phyloP scores from a whole-genome alignment of 1,140 invertebrate genomes.

The Coenobita brevimanus region DNA sequence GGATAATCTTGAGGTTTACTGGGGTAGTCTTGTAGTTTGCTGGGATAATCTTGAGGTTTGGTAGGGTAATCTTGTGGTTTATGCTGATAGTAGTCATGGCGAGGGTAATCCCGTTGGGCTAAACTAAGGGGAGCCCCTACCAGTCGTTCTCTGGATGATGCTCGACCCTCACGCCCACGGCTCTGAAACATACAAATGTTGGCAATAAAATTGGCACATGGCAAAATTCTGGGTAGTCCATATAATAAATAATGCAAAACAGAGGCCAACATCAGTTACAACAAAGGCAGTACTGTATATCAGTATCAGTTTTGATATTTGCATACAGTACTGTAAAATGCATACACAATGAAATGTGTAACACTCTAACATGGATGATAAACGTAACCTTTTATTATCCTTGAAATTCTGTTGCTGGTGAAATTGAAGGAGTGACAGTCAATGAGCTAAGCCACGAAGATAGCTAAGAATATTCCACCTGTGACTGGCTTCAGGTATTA shows the following conservation, averaged over 20 bases:
- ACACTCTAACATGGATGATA: too few relatives aligned
- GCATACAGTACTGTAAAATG: too few relatives aligned
- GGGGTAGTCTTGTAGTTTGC: conserved; percentile 54
- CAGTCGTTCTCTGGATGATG: conserved; percentile 46
- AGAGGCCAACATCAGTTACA: not conserved
- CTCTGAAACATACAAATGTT: not conserved
- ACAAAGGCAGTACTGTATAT: too few relatives aligned
- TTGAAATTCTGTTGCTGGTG: too few relatives aligned
- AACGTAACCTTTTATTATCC: too few relatives aligned
- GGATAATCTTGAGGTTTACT: conserved; percentile 64
- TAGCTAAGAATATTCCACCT: too few relatives aligned
- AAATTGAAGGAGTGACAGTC: too few relatives aligned
- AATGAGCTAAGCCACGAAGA: too few relatives aligned
- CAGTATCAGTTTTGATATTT: too few relatives aligned
- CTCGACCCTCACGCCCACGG: conserved; percentile 42
- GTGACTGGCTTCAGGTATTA: too few relatives aligned
- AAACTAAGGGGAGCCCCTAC: conserved; percentile 37
- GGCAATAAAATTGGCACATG: not conserved
- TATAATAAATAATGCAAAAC: not conserved
- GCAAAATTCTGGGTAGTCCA: not conserved
- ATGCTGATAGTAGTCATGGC: conserved; percentile 66
- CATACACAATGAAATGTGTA: too few relatives aligned
- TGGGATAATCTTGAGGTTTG: conserved; percentile 64
- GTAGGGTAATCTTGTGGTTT: conserved; percentile 62
- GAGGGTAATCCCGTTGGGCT: conserved; percentile 56